These are phyloP conservation scores for Operophtera brumata DNA, from an alignment of 2,888 invertebrate genomes.

Conservation along the genomic window DNA sequence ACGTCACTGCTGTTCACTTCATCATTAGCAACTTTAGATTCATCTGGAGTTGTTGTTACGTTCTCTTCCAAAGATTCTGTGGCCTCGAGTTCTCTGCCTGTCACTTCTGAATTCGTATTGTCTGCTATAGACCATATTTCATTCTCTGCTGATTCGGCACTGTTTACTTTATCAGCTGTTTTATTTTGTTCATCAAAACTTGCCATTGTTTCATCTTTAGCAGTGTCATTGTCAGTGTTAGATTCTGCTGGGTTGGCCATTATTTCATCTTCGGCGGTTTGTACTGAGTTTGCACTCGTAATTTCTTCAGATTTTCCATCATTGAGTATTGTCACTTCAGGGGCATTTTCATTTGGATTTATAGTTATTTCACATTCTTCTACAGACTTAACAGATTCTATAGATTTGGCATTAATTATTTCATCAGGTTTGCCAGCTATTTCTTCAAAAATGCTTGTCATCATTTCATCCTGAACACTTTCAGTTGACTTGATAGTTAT, in stretches of 20 bases:
- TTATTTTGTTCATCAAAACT: not conserved
- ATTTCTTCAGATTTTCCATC: not conserved
- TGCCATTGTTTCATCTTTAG: not conserved
- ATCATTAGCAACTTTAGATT: conserved; percentile 3
- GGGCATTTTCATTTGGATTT: not conserved
- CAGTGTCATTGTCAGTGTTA: not conserved
- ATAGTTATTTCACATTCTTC: no score
- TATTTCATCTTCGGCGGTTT: not conserved
- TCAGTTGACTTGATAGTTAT: not conserved
- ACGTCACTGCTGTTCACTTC: not conserved
- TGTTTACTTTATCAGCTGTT: not conserved
- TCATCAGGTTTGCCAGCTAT: not conserved
- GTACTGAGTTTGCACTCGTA: not conserved
- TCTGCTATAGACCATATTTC: not conserved
- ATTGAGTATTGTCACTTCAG: not conserved
- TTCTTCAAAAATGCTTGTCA: not conserved
- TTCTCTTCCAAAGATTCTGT: not conserved
- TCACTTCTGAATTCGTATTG: not conserved
- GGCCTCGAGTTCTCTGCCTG: not conserved
- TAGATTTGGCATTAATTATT: not conserved
- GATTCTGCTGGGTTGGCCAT: not conserved
- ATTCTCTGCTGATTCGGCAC: not conserved
- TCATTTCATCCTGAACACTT: not conserved
- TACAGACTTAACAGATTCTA: no score
- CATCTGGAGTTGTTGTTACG: not conserved